phyloP scores from a whole-genome alignment of 2,113 vertebrate species.

The Hymenochirus boettgeri region DNA sequence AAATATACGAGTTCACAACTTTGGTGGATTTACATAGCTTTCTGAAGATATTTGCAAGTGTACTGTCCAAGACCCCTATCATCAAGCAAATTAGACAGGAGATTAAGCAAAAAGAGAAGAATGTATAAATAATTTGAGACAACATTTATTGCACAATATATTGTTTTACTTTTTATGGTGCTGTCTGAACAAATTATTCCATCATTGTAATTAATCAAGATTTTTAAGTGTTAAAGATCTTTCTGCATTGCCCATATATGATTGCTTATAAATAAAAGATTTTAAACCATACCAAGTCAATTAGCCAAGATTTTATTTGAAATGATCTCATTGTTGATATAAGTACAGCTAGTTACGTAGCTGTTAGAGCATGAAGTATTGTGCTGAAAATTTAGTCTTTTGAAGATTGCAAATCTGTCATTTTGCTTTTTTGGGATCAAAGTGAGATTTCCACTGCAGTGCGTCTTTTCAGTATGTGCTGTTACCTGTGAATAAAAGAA shows the following conservation, averaged over 20 bases:
- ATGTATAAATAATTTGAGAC: conserved; percentile 39
- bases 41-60: conserved; percentile 22
- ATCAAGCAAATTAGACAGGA: conserved; percentile 28
- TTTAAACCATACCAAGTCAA: neutral
- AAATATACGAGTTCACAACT: no score
- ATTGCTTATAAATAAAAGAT: conserved; percentile 18
- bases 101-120: conserved; percentile 35
- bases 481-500: conserved; percentile 39
- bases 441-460: conserved; percentile 17
- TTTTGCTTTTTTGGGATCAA: conserved; percentile 41
- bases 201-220: conserved; percentile 25
- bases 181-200: neutral
- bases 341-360: conserved; percentile 23
- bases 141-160: conserved; percentile 27
- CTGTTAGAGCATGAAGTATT: neutral
- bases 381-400: neutral
- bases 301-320: conserved; percentile 12
- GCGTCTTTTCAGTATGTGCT: conserved; percentile 40
- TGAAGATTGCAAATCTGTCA: conserved; percentile 11
- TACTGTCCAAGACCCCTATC: conserved; percentile 14
- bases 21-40: conserved; percentile 3
- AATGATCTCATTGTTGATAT: conserved; percentile 36
- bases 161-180: conserved; percentile 37
- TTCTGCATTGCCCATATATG: conserved; percentile 27
- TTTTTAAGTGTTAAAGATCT: conserved; percentile 10